Base-by-base conservation (phyloP, 2,888 invertebrate genomes). In the Amphipyra tragopoginis region DNA sequence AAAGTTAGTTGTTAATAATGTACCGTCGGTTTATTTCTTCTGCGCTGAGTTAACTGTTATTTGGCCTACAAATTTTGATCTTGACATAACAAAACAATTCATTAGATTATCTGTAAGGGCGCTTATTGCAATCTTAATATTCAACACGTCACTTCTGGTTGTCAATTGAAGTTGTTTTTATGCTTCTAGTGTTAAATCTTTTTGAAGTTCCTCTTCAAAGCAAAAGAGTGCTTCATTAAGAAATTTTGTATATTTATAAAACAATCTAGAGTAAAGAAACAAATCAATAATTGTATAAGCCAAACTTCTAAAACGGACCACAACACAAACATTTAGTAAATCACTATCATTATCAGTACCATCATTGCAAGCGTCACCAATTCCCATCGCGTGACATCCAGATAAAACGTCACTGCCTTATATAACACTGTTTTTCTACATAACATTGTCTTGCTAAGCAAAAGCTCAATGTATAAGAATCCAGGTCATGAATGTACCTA, bases 401-500 rank as follows among this genome's bases (percentile, higher is more conserved):
- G 15, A 43, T 14, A 21, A 33, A 49, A 52, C 67, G 69, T 63
- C 63, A 57, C 56, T 50, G 33, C 72, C 56, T 61, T 58, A 54
- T 56, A 57, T 36, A 68, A 61, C 59, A 51, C 65, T 69, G 15
- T 33, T 42, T 40, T 44, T 50, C 21, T 60, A 76, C 57, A 72
- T 60, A 77, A 76, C 76, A 77, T 75, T 80, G 74, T 75, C 67
- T 79, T 64, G 66, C 65, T 47, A 69, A 76, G 65, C 67, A 70
- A 72, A 75, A 70, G 56, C 61, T 67, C 45, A 57, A 63, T 45
- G 8, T 53, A 34, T 45, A 40, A 49, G 66, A 68, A 77, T 73
- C 47, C 49, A 68, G 80, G 80, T 69, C 80, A 67, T 58, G 64
- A 50, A 52, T 58, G 61, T 77, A 71, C 75, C 52, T 71, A 74